phyloP scores from a whole-genome alignment of 2,888 invertebrate genomes.

The Melanotus villosus region DNA sequence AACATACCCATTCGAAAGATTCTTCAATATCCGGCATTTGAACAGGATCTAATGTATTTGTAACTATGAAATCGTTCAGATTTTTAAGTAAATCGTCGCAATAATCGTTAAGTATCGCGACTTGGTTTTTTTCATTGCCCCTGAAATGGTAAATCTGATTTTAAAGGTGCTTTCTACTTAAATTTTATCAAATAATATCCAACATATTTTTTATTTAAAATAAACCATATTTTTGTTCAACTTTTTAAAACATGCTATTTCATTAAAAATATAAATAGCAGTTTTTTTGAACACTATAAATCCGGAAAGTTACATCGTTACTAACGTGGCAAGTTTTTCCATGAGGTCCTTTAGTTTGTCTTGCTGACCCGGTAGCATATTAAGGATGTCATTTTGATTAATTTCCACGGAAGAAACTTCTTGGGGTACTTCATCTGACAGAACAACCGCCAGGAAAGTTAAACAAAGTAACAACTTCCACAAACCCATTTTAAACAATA shows the following conservation, averaged over 20 bases:
- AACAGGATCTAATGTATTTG: not conserved
- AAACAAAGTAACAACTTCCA: not conserved
- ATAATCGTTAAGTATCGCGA: not conserved
- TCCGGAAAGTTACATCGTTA: not conserved
- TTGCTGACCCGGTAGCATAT: not conserved
- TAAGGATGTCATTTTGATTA: not conserved
- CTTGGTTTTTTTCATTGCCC: not conserved
- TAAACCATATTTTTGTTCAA: too few relatives aligned
- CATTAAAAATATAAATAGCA: not conserved
- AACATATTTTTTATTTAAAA: too few relatives aligned
- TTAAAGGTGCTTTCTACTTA: too few relatives aligned
- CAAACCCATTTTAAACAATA: not conserved
- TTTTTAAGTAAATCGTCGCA: not conserved
- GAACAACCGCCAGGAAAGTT: not conserved
- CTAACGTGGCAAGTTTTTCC: not conserved
- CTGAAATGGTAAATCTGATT: not conserved
- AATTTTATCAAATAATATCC: too few relatives aligned
- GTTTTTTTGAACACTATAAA: not conserved
- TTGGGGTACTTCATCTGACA: not conserved
- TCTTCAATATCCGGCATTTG: not conserved
- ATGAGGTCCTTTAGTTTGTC: not conserved
- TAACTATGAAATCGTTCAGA: not conserved
- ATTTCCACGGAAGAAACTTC: not conserved
- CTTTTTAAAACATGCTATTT: too few relatives aligned
- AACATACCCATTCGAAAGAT: not conserved